Evolutionary conservation across 2,113 vertebrate species (phyloP).

Genomic region (Lamprotornis superbus): DNA sequence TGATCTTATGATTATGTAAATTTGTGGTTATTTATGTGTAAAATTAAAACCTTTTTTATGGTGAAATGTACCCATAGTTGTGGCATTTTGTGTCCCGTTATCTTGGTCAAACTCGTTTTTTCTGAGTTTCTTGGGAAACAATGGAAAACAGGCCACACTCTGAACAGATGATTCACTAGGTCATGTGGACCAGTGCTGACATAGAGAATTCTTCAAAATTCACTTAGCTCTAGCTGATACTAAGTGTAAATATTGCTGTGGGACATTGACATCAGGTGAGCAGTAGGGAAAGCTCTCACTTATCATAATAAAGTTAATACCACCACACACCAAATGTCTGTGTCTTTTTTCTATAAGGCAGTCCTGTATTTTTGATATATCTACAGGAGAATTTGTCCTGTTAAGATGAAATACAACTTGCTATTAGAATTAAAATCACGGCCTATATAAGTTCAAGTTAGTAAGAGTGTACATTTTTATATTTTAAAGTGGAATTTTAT

Average conservation of each 20-base stretch:
- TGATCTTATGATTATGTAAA: background rate
- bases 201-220: background rate
- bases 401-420: background rate
- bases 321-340: background rate
- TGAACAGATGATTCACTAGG: background rate
- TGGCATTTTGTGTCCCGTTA: background rate
- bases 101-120: background rate
- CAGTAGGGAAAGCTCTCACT: background rate
- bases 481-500: background rate
- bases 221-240: background rate
- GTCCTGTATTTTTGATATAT: background rate
- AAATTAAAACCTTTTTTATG: background rate
- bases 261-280: background rate
- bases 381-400: background rate
- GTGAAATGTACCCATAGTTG: background rate
- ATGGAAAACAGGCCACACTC: background rate
- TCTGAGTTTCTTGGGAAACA: background rate
- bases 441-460: background rate
- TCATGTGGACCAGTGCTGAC: background rate
- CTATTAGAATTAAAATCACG: background rate
- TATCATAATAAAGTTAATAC: background rate
- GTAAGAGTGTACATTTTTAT: background rate
- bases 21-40: background rate
- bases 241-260: background rate
- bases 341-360: background rate